phyloP scores from a whole-genome alignment of 2,113 vertebrate species.

The Sciurus niger region DNA sequence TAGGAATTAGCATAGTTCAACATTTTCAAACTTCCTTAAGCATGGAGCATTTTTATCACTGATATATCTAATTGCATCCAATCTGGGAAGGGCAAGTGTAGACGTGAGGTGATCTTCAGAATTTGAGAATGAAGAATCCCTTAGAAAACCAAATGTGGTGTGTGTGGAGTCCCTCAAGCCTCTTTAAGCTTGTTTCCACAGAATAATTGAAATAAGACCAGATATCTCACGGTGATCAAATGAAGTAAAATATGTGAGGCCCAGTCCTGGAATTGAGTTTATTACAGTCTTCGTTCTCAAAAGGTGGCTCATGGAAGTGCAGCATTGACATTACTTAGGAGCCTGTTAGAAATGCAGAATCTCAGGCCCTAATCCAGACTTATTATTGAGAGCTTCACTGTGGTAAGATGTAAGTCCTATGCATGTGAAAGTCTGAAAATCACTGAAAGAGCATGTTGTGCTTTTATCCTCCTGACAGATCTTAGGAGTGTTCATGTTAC shows the following conservation, averaged over 20 bases:
- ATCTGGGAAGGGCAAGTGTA: background rate
- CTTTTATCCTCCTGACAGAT: background rate
- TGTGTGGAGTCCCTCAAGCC: background rate
- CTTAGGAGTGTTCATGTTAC: background rate
- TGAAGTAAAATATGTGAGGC: background rate
- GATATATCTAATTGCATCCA: background rate
- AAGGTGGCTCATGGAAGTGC: background rate
- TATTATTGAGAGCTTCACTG: background rate
- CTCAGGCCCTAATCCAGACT: background rate
- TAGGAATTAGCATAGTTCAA: background rate
- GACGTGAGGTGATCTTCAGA: background rate
- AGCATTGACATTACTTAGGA: background rate
- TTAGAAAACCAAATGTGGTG: background rate
- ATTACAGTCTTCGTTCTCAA: background rate
- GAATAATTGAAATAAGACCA: background rate
- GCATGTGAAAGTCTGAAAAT: background rate
- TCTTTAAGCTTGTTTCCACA: too few relatives aligned
- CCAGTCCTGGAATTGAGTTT: background rate
- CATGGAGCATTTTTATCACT: background rate
- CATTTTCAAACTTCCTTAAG: background rate
- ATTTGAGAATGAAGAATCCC: background rate
- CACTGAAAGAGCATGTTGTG: background rate
- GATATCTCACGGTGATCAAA: background rate
- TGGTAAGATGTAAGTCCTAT: background rate
- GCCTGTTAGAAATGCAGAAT: background rate